Evolutionary conservation across 2,888 invertebrate genomes (phyloP), one percentile per base, ranked within the genome.

Genomic region (Gymnoscelis rufifasciata): DNA sequence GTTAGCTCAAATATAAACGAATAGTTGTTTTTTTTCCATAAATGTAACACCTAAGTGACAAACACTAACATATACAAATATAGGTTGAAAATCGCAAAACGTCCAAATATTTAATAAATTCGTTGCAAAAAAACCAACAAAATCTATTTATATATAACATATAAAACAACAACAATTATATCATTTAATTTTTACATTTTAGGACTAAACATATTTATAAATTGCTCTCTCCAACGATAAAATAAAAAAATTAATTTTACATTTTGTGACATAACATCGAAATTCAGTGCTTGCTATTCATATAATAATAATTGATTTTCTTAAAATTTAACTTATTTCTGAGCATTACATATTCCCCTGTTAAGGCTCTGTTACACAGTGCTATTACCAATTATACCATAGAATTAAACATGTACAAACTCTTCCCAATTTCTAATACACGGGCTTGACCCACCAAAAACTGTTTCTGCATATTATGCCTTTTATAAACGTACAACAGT

Each of bases 151-250:
- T 26, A 27, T 44, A 8, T 53, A 42, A 51, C 52, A 52, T 44
- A 56, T 56, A 2, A 6, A 28, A n/a, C 3, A 46, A 43, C 24
- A 47, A 48, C 19, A 30, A 39, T n/a, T 24, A 42, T 33, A 15
- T 40, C 11, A 23, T 14, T 14, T 23, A 13, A 13, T 31, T 37
- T 40, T 29, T 19, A 12, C 37, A 19, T 31, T 41, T 47, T 59
- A 52, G 29, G 61, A 56, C 59, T 61, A 49, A 54, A 53, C 55
- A 46, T 54, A 64, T 57, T 56, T 66, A 29, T 39, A 1, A 36
- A 60, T 65, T 66, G 61, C 66, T 60, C 58, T 61, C 56, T 57
- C 65, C 77, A 81, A 78, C 74, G 26, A n/a, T n/a, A 5, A 33
- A 33, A 33, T 15, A 2, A 33, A 15, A 1, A 15, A 2, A n/a